Base-by-base conservation (phyloP, 2,888 invertebrate species). In the Drosophila pseudotalamancana region DNA sequence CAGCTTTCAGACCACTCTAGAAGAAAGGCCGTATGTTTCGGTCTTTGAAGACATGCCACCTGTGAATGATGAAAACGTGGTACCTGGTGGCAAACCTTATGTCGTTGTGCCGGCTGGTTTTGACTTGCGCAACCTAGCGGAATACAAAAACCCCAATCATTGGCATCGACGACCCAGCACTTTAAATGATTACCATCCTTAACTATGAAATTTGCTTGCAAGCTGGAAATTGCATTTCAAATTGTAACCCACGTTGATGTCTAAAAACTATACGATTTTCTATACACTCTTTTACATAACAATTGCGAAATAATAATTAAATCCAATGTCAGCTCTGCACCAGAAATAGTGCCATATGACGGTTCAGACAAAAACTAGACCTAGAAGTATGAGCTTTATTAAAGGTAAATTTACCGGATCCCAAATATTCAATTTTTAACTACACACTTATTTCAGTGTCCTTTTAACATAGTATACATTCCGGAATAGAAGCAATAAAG, bases 61-160 rank as follows among this genome's bases (percentile, higher is more conserved):
- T 1, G 12, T 6, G 9, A 3, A 56, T 0, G 14, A 37, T 4
- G 55, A 8, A 4, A 35, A 45, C 18, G 12, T 35, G 1, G 4
- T 50, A 1, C 53, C 29, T 0, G 61, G 40, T 0, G 11, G 40
- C 11, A 50, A 39, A 6, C 25, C 45, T 0, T 39, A 27, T 0
- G 21, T 32, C 3, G 35, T 23, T 4, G 55, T 81, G 16, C 81
- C 79, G 1, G 81, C 72, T 16, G 79, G 81, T 6, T 81, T 31
- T 19, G 77, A 80, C 46, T 50, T 81, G 45, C 37, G 19, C n/a
- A 64, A 53, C 4, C 19, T 78, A 49, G 35, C 43, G 4, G 32
- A 64, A 16, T 67, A 50, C 6, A 77, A 67, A 1, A 11, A 79
- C 43, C 63, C 76, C 5, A 77, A 79, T 61, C 78, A 81, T 40